Percentiles rank a stretch among this genome's conserved stretches.
These are phyloP conservation scores for Sarcophaga subvicina DNA, from an alignment of 2,888 invertebrate genomes.

Conservation along the genomic window DNA sequence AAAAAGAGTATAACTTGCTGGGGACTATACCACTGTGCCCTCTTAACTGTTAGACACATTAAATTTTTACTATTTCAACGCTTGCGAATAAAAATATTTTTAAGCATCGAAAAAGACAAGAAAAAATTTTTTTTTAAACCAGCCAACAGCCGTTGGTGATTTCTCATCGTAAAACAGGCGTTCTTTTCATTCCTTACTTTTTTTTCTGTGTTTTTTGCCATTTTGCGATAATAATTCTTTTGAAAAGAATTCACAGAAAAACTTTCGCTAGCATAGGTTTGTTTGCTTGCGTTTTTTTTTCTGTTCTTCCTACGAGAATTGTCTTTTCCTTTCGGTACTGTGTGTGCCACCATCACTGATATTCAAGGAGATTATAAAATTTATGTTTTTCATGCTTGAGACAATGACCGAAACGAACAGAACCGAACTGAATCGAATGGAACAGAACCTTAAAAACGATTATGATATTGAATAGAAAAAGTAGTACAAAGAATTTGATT, in stretches of 20 bases:
- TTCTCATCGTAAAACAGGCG: slow-evolving; percentile 28
- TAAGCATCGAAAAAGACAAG: slow-evolving; percentile 22
- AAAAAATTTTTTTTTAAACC: slow-evolving; percentile 31
- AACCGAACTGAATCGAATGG: too few relatives aligned
- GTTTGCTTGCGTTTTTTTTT: neutral
- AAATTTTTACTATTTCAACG: slow-evolving; percentile 33
- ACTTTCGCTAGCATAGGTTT: slow-evolving; percentile 68
- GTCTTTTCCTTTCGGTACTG: slow-evolving; percentile 20
- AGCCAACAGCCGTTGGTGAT: slow-evolving; percentile 55
- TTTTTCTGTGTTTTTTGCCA: neutral
- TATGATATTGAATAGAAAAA: slow-evolving; percentile 17
- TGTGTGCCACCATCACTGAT: neutral
- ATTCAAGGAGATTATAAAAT: slow-evolving; percentile 66
- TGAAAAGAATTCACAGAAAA: slow-evolving; percentile 66
- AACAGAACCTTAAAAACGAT: slow-evolving; percentile 39
- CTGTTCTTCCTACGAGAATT: slow-evolving; percentile 29
- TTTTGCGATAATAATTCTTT: slow-evolving; percentile 67
- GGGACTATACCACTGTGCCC: neutral
- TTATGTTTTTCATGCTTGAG: slow-evolving; percentile 66
- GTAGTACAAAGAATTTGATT: neutral
- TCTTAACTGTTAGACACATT: slow-evolving; percentile 12
- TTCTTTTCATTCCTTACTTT: neutral
- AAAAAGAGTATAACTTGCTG: neutral
- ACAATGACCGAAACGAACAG: slow-evolving; percentile 52
- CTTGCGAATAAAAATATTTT: slow-evolving; percentile 44